phyloP scores from a whole-genome alignment of 2,797 vertebrate species.

The Mallotus villosus region DNA sequence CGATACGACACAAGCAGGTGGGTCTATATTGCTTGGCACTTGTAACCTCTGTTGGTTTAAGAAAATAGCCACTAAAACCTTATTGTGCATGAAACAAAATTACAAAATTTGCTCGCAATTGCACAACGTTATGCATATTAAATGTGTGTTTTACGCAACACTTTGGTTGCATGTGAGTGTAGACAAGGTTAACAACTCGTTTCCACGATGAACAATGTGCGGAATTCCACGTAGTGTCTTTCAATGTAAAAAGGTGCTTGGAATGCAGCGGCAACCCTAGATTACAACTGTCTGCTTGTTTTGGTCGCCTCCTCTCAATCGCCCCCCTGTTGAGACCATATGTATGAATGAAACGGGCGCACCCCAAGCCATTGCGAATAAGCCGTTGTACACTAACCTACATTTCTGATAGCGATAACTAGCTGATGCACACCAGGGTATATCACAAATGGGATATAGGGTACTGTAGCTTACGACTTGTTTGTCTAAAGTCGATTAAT shows the following conservation, averaged over 20 bases:
- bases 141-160: not conserved
- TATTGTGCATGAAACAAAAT: not conserved
- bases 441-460: not conserved
- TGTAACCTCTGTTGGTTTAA: not conserved
- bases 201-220: not conserved
- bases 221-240: not conserved
- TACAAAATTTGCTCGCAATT: not conserved
- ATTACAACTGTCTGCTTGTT: slow-evolving; percentile 32
- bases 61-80: not conserved
- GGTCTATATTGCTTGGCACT: slow-evolving; percentile 34
- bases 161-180: not conserved
- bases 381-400: slow-evolving; percentile 11
- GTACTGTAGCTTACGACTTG: not conserved
- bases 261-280: not conserved
- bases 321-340: slow-evolving; percentile 43
- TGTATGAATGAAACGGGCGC: slow-evolving; percentile 46
- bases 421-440: not conserved
- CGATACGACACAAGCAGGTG: slow-evolving; percentile 96
- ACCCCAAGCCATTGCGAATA: not conserved
- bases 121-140: not conserved
- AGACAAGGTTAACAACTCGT: not conserved
- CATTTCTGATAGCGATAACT: not conserved
- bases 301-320: slow-evolving; percentile 40
- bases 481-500: not conserved
- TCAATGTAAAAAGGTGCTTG: not conserved